phyloP scores from a whole-genome alignment of 1,140 invertebrate species.

The Brachionus sp. region DNA sequence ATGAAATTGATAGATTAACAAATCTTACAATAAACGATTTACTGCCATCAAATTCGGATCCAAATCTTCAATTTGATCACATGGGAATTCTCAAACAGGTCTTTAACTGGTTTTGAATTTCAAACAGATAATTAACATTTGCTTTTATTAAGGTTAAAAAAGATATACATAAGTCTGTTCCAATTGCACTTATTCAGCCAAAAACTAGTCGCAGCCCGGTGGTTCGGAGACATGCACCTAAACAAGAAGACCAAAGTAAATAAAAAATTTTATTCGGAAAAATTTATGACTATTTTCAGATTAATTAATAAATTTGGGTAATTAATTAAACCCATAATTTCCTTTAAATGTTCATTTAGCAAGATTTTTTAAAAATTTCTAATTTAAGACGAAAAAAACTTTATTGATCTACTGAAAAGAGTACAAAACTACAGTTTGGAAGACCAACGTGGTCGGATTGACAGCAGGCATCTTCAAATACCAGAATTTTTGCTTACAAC shows the following conservation, averaged over 20 bases:
- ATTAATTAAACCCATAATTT: neutral
- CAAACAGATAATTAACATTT: neutral
- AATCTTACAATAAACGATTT: slow-evolving; percentile 13
- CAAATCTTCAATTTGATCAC: slow-evolving; percentile 18
- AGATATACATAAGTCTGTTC: neutral
- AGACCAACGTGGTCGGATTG: slow-evolving; percentile 16
- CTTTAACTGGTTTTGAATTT: neutral
- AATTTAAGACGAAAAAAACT: slow-evolving; percentile 32
- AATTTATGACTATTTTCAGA: neutral
- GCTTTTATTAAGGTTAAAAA: neutral
- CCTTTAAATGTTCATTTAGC: neutral
- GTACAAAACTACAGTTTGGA: slow-evolving; percentile 11
- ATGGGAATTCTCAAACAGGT: slow-evolving; percentile 37
- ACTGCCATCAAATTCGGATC: neutral
- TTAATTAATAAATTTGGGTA: neutral
- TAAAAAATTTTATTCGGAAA: neutral
- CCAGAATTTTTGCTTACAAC: slow-evolving; percentile 23
- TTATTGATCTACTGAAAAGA: slow-evolving; percentile 26
- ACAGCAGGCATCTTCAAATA: neutral
- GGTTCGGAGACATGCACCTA: neutral
- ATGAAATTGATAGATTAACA: slow-evolving; percentile 32
- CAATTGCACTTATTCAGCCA: neutral
- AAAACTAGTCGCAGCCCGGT: neutral
- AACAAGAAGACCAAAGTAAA: slow-evolving; percentile 14
- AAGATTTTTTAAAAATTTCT: neutral